Conservation (phyloP, 2,113 vertebrate genomes). For the Ictidomys tridecemlineatus region DNA sequence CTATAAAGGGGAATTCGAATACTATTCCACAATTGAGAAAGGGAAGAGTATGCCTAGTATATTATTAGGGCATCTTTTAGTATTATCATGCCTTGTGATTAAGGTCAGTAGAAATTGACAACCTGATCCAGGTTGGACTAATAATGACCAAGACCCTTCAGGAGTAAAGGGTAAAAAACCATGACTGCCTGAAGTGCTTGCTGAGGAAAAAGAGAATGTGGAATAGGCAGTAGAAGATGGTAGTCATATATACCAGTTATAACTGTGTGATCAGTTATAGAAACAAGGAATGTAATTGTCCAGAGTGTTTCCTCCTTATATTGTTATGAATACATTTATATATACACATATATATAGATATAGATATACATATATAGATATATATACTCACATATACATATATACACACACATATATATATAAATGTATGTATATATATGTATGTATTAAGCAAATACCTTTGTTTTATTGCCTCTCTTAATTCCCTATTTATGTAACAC, state of each 20-base stretch:
- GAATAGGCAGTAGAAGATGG: not conserved
- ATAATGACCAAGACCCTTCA: not conserved
- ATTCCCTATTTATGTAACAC: not conserved
- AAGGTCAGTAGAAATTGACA: not conserved
- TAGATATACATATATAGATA: no score
- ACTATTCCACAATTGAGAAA: not conserved
- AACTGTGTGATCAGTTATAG: not conserved
- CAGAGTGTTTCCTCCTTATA: not conserved
- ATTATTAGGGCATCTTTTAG: not conserved
- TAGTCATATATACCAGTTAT: not conserved
- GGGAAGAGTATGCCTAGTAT: not conserved
- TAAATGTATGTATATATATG: not conserved
- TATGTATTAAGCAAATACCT: not conserved
- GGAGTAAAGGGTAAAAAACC: not conserved
- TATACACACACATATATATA: not conserved
- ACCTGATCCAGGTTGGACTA: not conserved
- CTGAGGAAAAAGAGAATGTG: not conserved
- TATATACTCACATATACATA: no score
- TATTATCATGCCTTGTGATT: not conserved
- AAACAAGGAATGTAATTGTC: not conserved
- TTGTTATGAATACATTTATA: not conserved
- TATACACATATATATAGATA: no score
- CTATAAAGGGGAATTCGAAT: not conserved
- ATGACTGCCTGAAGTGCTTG: not conserved
- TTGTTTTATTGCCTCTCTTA: not conserved